Conservation (phyloP, 2,888 invertebrate genomes). For the Lasioglossum morio region DNA sequence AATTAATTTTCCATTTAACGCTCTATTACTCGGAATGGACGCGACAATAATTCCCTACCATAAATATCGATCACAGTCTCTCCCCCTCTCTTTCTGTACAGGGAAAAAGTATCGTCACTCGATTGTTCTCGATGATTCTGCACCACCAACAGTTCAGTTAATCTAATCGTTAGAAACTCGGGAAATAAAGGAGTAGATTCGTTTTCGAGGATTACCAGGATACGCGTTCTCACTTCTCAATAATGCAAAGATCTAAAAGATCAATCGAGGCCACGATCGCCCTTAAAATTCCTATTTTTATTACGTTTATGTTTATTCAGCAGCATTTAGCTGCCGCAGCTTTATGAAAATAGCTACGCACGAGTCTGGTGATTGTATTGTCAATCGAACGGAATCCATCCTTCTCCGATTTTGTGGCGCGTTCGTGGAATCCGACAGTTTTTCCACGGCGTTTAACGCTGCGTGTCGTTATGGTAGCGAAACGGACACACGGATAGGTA, state of each 20-base stretch:
- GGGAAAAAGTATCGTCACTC: constrained; percentile 17
- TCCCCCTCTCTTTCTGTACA: neutral
- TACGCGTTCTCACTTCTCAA: too few relatives aligned
- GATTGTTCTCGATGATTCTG: neutral
- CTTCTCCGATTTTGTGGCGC: constrained; percentile 42
- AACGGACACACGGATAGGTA: neutral
- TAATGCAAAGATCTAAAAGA: too few relatives aligned
- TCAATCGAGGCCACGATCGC: too few relatives aligned
- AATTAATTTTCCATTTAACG: constrained; percentile 65
- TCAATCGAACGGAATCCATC: constrained; percentile 30
- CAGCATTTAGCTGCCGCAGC: too few relatives aligned
- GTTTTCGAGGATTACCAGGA: too few relatives aligned
- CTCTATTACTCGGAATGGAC: constrained; percentile 44
- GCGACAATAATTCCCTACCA: constrained; percentile 2
- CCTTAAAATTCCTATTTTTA: too few relatives aligned
- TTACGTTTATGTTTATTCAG: too few relatives aligned
- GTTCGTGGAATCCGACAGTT: constrained; percentile 53
- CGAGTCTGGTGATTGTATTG: neutral
- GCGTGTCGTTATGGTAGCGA: constrained; percentile 8
- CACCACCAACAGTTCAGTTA: neutral
- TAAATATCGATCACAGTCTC: constrained; percentile 35
- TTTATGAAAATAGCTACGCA: too few relatives aligned
- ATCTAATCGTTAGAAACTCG: too few relatives aligned
- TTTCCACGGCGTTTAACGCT: constrained; percentile 43
- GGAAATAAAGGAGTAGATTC: too few relatives aligned